Evolutionary conservation across 1,140 invertebrate genomes (phyloP).

Genomic region (Conus betulinus): DNA sequence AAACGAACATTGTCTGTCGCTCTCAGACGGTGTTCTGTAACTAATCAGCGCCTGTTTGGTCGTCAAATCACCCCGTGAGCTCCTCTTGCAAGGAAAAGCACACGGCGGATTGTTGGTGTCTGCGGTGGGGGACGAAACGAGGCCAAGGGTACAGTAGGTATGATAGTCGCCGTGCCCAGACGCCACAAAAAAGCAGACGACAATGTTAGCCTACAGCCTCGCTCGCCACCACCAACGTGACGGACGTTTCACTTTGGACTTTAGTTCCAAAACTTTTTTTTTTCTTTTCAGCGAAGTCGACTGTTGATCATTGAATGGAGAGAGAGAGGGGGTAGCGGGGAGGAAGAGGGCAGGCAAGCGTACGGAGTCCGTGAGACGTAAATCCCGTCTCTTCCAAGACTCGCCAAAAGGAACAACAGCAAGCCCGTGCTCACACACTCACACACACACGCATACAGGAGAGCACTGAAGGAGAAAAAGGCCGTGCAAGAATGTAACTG

Average conservation of each 20-base stretch:
- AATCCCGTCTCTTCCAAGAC: too few relatives aligned
- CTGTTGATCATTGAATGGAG: neutral
- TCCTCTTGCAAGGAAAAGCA: constrained; percentile 9
- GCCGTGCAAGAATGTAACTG: too few relatives aligned
- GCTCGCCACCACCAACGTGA: neutral
- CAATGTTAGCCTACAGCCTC: neutral
- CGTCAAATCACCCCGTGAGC: neutral
- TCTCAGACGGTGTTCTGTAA: neutral
- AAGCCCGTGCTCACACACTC: too few relatives aligned
- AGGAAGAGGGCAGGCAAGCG: too few relatives aligned
- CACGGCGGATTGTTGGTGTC: constrained; percentile 25
- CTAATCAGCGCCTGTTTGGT: neutral
- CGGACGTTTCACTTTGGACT: neutral
- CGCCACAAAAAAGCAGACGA: neutral
- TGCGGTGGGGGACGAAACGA: constrained; percentile 23
- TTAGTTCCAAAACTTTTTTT: neutral
- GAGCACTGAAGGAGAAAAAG: too few relatives aligned
- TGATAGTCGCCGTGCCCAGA: neutral
- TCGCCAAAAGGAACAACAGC: too few relatives aligned
- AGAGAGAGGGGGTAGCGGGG: neutral
- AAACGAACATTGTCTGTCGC: neutral
- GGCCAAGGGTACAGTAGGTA: constrained; percentile 21
- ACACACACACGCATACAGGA: too few relatives aligned
- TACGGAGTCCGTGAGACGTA: too few relatives aligned
- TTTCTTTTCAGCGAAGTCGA: too few relatives aligned